A percentile compares a stretch with the other conserved stretches of the same genome.
Conservation (phyloP, 2,113 vertebrate genomes). For the Bucco capensis region DNA sequence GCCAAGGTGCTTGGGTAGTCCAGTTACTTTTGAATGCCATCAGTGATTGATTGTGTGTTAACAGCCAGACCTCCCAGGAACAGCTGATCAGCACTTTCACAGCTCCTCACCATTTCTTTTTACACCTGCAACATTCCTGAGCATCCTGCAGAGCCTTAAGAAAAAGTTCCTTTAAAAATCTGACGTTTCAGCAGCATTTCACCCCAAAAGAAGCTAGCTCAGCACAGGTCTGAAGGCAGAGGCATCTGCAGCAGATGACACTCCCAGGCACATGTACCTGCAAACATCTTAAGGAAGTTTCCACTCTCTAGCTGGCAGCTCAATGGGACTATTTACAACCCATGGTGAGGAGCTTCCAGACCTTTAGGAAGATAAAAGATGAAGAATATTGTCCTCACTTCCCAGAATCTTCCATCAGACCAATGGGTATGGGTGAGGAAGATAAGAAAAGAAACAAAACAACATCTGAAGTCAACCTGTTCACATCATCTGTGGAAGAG, state of each 20-base stretch:
- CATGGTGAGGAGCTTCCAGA: neutral
- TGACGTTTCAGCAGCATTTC: neutral
- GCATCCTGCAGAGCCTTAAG: neutral
- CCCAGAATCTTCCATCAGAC: neutral
- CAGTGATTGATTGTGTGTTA: neutral
- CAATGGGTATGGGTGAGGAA: neutral
- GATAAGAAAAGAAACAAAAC: neutral
- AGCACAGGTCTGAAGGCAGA: neutral
- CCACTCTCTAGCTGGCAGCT: neutral
- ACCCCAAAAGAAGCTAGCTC: constrained; percentile 12
- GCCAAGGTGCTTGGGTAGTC: neutral
- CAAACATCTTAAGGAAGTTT: neutral
- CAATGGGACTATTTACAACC: neutral
- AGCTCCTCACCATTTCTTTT: neutral
- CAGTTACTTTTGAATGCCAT: neutral
- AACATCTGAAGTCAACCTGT: neutral
- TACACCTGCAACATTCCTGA: neutral
- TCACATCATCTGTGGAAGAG: neutral
- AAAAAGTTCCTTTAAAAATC: neutral
- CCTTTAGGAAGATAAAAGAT: neutral
- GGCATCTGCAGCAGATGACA: neutral
- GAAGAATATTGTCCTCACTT: neutral
- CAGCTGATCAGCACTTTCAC: neutral
- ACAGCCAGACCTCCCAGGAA: neutral
- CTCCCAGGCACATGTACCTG: neutral